A percentile compares a stretch with the other conserved stretches of the same genome.
Conservation (phyloP, 2,113 vertebrate genomes). For the Tor tambroides region DNA sequence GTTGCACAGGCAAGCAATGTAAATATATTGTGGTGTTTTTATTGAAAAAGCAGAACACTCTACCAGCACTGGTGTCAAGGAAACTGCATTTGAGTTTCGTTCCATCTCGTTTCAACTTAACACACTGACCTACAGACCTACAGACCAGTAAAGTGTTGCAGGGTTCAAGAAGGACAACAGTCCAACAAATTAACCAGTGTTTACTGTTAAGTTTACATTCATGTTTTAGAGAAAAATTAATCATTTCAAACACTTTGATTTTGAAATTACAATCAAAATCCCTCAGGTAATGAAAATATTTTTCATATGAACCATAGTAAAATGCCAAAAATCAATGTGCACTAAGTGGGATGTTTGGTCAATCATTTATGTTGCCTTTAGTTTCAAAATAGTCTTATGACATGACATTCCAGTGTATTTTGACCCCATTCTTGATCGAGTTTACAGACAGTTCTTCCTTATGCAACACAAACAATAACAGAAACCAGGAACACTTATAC, state of each 20-base stretch:
- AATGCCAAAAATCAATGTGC: background rate
- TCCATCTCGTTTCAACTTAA: background rate
- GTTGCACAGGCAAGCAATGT: background rate
- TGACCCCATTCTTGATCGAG: slow-evolving; percentile 30
- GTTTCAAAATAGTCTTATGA: background rate
- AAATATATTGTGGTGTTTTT: background rate
- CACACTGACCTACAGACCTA: background rate
- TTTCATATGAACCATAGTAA: background rate
- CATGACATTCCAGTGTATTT: slow-evolving; percentile 30
- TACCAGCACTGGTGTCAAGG: background rate
- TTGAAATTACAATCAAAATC: background rate
- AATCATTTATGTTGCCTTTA: slow-evolving; percentile 37
- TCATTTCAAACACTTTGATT: background rate
- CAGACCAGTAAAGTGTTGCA: background rate
- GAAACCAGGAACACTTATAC: slow-evolving; percentile 19
- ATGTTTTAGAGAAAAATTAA: background rate
- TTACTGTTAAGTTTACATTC: background rate
- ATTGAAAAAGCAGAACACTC: background rate
- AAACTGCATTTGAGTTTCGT: background rate
- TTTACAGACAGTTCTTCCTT: slow-evolving; percentile 14
- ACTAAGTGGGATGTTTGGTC: background rate
- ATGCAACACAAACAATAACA: background rate
- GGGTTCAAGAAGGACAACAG: background rate
- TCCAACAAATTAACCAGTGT: background rate
- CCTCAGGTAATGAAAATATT: background rate